phyloP scores from a whole-genome alignment of 2,113 vertebrate genomes.

The Polyodon spathula region DNA sequence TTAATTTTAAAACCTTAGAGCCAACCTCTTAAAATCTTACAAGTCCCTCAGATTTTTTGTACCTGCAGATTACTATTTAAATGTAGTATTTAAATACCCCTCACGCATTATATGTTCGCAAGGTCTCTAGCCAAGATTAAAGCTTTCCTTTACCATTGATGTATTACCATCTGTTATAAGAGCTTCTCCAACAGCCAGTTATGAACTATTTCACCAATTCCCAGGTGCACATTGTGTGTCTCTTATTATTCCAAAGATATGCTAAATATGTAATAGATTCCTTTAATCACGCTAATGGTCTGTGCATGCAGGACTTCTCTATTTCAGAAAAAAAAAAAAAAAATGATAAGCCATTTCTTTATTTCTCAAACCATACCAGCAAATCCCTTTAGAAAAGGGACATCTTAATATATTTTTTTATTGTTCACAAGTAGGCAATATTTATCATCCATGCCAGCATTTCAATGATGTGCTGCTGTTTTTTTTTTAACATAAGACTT shows the following conservation, averaged over 20 bases:
- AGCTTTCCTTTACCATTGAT: not conserved
- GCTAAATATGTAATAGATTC: constrained; percentile 7
- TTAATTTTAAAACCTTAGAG: too few relatives aligned
- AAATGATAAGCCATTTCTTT: constrained; percentile 8
- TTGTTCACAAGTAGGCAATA: not conserved
- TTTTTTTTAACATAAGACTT: too few relatives aligned
- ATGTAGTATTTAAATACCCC: not conserved
- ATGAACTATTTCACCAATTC: not conserved
- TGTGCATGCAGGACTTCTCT: constrained; percentile 3
- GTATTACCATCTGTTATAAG: not conserved
- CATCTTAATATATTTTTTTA: not conserved
- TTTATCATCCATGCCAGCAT: not conserved
- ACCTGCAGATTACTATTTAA: not conserved
- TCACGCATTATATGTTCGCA: not conserved
- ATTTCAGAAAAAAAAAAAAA: too few relatives aligned
- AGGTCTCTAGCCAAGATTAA: not conserved
- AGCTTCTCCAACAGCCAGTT: not conserved
- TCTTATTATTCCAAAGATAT: constrained; percentile 10
- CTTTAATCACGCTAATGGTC: constrained; percentile 17
- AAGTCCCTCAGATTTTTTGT: too few relatives aligned
- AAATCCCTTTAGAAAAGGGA: not conserved
- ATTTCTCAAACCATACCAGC: not conserved
- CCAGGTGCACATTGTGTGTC: not conserved
- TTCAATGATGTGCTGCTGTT: too few relatives aligned
- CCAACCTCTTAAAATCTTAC: too few relatives aligned